Evolutionary conservation across 2,888 invertebrate species (phyloP), one percentile per base, ranked within the genome.

Genomic region (Aelia acuminata): DNA sequence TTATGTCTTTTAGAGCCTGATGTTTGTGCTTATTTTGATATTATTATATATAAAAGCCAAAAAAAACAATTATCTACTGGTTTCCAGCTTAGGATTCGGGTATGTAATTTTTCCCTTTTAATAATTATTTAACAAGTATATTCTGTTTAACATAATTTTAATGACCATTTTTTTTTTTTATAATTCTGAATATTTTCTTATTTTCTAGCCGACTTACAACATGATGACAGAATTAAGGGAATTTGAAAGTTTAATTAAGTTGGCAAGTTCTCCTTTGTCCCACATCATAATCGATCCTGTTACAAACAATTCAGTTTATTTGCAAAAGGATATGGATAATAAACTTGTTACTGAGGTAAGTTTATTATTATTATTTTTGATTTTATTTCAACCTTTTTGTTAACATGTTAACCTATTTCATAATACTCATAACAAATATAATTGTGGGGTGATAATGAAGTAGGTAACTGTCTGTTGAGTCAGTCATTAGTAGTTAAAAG

Each of bases 221-320:
- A 91, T 93, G 53, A 91, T 92, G 15, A 90, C 93, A 5, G 94
- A 94, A 89, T 91, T 95, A 89, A 93, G 94, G 89, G 92, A 94
- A 89, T 94, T 95, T 89, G 94, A 94, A 91, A 94, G 95, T 0
- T 93, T 96, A 90, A 94, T 94, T 89, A 93, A 93, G 90, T 91
- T 96, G 80, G 92, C 93, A 0, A 92, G 92, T 0, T 95, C 96
- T 0, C 94, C 95, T 0, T 93, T 96, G 0, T 92, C 93, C 57
- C 92, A 93, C 13, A 92, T 93, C 31, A 94, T 96, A 89, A 50
- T 91, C 96, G 50, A 93, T 93, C 89, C 96, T 96, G 20, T 50
- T 10, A 49, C 87, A 47, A 70, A 84, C 39, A 57, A 47, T 26
- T 63, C 48, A 48, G 13, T 84, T 31, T n/a, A 43, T 80, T 50